Evolutionary conservation across 2,113 vertebrate species (phyloP).

Genomic region (Macrotis lagotis): DNA sequence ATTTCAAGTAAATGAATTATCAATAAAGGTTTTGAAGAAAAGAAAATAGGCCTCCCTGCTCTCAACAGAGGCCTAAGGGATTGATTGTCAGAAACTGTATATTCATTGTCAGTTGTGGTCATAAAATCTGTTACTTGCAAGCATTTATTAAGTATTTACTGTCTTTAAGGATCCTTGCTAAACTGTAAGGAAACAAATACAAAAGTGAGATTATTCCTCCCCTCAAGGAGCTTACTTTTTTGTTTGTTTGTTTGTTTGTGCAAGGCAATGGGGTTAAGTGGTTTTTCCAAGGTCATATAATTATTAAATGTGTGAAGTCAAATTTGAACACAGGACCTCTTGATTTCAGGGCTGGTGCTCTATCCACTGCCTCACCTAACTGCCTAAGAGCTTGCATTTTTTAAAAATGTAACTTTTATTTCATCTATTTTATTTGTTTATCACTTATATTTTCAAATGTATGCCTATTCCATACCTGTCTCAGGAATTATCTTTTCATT

Average conservation of each 20-base stretch:
- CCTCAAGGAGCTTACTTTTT: not conserved
- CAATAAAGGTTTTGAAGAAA: not conserved
- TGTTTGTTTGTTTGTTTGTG: too few relatives aligned
- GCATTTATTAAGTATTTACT: not conserved
- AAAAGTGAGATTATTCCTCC: not conserved
- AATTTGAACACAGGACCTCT: too few relatives aligned
- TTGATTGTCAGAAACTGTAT: not conserved
- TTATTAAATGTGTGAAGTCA: too few relatives aligned
- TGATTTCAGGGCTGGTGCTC: too few relatives aligned
- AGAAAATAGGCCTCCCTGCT: not conserved
- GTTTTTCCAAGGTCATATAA: too few relatives aligned
- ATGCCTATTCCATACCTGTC: not conserved
- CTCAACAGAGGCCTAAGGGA: not conserved
- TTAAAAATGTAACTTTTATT: not conserved
- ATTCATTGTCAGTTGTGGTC: not conserved
- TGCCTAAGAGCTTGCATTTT: too few relatives aligned
- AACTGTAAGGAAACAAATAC: not conserved
- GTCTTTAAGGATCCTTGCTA: not conserved
- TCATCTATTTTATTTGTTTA: not conserved
- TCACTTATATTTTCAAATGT: not conserved
- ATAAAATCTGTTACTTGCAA: not conserved
- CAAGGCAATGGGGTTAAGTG: too few relatives aligned
- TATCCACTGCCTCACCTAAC: too few relatives aligned
- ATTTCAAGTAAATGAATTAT: not conserved
- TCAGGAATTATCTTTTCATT: not conserved